phyloP scores from a whole-genome alignment of 2,888 invertebrate genomes.

The Lepidocyrtoides sp. region DNA sequence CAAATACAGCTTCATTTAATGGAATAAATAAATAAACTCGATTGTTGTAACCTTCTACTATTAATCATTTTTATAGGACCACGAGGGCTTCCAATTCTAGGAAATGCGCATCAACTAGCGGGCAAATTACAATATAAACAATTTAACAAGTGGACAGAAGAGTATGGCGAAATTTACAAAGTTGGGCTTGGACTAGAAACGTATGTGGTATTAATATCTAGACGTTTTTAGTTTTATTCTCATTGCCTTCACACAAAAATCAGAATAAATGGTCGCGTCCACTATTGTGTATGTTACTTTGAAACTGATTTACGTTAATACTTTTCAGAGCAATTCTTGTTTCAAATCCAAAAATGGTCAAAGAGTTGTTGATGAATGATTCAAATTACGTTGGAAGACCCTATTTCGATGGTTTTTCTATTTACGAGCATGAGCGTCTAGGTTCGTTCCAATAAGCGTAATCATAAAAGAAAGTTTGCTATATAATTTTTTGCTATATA shows the following conservation, averaged over 20 bases:
- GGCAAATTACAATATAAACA: conserved; percentile 9
- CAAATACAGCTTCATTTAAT: too few relatives aligned
- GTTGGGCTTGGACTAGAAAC: conserved; percentile 22
- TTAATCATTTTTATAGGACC: conserved; percentile 9
- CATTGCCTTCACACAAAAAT: too few relatives aligned
- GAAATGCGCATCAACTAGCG: conserved; percentile 11
- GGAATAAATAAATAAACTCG: too few relatives aligned
- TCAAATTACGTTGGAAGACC: conserved; percentile 48
- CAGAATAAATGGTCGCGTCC: too few relatives aligned
- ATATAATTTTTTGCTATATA: too few relatives aligned
- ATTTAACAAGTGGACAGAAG: conserved; percentile 31
- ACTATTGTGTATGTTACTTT: neutral
- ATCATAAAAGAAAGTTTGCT: neutral
- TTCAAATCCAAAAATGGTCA: conserved; percentile 61
- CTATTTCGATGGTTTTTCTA: conserved; percentile 32
- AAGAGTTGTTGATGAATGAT: conserved; percentile 34
- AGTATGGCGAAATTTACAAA: conserved; percentile 58
- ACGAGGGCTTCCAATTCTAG: conserved; percentile 36
- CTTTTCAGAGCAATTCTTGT: conserved; percentile 27
- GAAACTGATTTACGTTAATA: neutral
- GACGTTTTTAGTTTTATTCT: neutral
- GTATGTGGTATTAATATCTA: neutral
- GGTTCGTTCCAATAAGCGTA: neutral
- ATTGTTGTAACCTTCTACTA: too few relatives aligned
- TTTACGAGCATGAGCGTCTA: conserved; percentile 27